Base-by-base conservation (phyloP, 2,113 vertebrate genomes). In the Hemiprocne comata region DNA sequence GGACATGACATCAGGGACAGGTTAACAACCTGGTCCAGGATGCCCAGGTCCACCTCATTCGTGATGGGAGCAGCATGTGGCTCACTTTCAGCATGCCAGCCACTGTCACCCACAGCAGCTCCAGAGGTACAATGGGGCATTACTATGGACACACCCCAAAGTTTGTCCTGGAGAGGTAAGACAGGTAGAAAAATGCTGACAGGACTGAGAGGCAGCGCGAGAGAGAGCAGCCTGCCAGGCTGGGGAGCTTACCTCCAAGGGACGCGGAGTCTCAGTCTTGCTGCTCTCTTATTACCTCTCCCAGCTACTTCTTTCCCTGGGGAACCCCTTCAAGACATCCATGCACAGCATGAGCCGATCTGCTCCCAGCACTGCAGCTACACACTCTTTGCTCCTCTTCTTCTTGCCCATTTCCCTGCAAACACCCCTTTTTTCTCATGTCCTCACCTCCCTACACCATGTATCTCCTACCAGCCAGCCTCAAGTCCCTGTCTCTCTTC, bases 311-410 rank as follows among this genome's bases (percentile, higher is more conserved):
- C 36, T 46, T 86, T 71, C 76, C 60, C 65, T 46, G 29, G 25
- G 50, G 36, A 38, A 72, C 36, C 34, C 40, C 29, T 58, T 86
- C 65, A 92, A 84, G 76, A 74, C 55, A 94, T 6, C n/a, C 1
- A 0, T n/a, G 60, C 51, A 40, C 25, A 71, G 46, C 72, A 57
- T 36, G 62, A 75, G 10, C 62, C 55, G 83, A 64, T 69, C 36
- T 94, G 75, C 60, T 91, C 46, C 51, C 69, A 64, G n/a, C 38
- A 25, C 48, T 65, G 72, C 80, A 89, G 44, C 91, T 95, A 69
- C 64, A 3, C 0, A 34, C 21, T 70, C 70, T 78, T 80, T 65
- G 18, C 44, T 88, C 15, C 31, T 53, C 54, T 82, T 23, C 33
- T 15, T 83, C 55, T 67, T 75, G 38, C 58, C 36, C 6, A 6